These are phyloP conservation scores for Cotesia vestalis DNA, from an alignment of 1,140 invertebrate genomes.

Conservation along the genomic window DNA sequence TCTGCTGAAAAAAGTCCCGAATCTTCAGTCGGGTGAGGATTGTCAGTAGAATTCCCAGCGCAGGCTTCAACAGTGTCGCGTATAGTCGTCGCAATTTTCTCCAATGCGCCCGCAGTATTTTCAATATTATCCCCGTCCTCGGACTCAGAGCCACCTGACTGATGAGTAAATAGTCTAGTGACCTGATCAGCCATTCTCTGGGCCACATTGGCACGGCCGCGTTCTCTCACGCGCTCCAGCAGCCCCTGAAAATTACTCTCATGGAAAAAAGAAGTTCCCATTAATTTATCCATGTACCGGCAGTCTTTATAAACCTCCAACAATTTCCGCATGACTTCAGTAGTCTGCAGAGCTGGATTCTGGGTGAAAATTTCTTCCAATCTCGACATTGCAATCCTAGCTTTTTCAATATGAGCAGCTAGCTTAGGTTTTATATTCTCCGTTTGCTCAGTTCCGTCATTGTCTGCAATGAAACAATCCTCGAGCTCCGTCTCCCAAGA, in stretches of 20 bases:
- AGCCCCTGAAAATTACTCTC: constrained; percentile 78
- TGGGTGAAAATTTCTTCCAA: constrained; percentile 80
- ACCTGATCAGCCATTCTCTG: constrained; percentile 72
- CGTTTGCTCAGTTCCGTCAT: constrained; percentile 57
- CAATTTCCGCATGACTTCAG: constrained; percentile 81
- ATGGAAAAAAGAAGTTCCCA: constrained; percentile 87
- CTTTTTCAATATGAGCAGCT: constrained; percentile 78
- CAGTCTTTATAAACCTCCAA: constrained; percentile 87
- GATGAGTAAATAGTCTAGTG: constrained; percentile 64
- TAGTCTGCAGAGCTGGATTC: constrained; percentile 75
- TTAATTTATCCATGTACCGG: constrained; percentile 82
- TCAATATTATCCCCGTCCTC: constrained; percentile 37
- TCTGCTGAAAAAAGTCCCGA: constrained; percentile 62
- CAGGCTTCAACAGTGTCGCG: constrained; percentile 37
- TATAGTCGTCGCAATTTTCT: constrained; percentile 43
- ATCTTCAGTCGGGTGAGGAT: constrained; percentile 57
- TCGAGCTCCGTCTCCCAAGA: constrained; percentile 88
- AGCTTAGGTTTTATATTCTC: constrained; percentile 72
- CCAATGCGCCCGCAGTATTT: constrained; percentile 29
- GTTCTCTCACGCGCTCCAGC: constrained; percentile 69
- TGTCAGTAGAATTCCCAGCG: constrained; percentile 43
- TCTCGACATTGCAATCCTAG: constrained; percentile 76
- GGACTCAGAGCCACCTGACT: constrained; percentile 50
- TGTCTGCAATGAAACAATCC: constrained; percentile 62
- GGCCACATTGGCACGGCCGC: constrained; percentile 64